Conservation (phyloP, 92 coral and sea anemone species). For the Epizoanthus illoricatus region DNA sequence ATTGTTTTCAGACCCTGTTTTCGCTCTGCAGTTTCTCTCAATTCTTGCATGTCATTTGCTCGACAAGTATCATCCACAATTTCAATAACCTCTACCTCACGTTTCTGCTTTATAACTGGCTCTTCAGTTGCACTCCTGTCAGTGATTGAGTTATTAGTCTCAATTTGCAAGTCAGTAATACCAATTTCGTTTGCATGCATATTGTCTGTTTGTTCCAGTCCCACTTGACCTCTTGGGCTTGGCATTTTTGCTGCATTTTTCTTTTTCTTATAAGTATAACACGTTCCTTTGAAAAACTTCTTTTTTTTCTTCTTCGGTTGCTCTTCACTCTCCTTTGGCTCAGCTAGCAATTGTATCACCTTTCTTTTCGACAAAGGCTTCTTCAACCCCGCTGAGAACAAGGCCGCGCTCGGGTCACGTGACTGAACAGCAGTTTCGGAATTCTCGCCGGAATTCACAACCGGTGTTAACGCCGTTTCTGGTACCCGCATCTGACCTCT, state of each 20-base stretch:
- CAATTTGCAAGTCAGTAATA: neutral
- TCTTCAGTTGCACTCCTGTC: neutral
- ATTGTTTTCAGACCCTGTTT: neutral
- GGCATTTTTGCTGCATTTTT: neutral
- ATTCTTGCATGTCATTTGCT: neutral
- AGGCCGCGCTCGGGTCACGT: slow-evolving; percentile 78
- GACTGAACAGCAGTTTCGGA: slow-evolving; percentile 72
- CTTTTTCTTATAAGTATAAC: slow-evolving; percentile 65
- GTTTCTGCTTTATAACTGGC: neutral
- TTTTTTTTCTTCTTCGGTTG: slow-evolving; percentile 60
- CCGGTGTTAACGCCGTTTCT: slow-evolving; percentile 31
- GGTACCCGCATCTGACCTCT: slow-evolving; percentile 36
- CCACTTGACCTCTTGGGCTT: slow-evolving; percentile 4
- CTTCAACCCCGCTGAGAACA: slow-evolving; percentile 42
- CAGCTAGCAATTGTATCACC: slow-evolving; percentile 49
- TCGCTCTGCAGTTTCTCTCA: neutral
- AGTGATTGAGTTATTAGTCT: neutral
- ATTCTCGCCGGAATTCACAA: slow-evolving; percentile 40
- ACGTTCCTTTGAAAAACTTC: slow-evolving; percentile 80
- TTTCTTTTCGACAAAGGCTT: slow-evolving; percentile 58
- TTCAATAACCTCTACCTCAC: slow-evolving; percentile 2
- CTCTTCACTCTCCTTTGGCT: slow-evolving; percentile 43
- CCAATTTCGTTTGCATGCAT: neutral
- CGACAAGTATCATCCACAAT: neutral
- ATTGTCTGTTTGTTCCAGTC: neutral